Percentiles rank a stretch among this genome's conserved stretches.
Evolutionary conservation across 2,113 vertebrate genomes (phyloP).

Genomic region (Clupea harengus): DNA sequence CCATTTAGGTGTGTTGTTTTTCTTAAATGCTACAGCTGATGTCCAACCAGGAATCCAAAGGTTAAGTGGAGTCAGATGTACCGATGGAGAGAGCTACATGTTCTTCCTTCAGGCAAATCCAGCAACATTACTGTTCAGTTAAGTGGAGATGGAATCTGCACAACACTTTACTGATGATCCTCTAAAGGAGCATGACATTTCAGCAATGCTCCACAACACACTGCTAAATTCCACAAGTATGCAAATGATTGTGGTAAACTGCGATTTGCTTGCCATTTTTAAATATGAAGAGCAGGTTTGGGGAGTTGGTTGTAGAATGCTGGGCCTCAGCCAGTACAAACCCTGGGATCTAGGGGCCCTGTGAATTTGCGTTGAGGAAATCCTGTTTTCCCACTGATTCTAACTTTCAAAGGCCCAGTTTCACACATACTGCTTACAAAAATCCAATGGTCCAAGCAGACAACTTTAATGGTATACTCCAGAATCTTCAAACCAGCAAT

Average conservation of each 20-base stretch:
- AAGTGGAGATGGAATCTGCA: neutral
- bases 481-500: neutral
- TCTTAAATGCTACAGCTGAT: no score
- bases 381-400: no score
- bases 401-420: no score
- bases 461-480: neutral
- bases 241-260: neutral
- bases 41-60: neutral
- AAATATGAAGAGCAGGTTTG: neutral
- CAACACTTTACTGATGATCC: neutral
- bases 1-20: neutral
- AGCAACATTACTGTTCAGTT: neutral
- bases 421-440: no score
- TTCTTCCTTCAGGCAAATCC: no score
- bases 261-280: no score
- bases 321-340: neutral
- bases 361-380: neutral
- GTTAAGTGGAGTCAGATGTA: neutral
- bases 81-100: no score
- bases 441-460: no score
- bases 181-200: neutral
- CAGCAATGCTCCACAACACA: neutral
- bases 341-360: neutral
- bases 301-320: neutral
- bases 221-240: slow-evolving; percentile 1